Evolutionary conservation across 2,888 invertebrate species (phyloP), one percentile per base, ranked within the genome.

Genomic region (Phasia obesa): DNA sequence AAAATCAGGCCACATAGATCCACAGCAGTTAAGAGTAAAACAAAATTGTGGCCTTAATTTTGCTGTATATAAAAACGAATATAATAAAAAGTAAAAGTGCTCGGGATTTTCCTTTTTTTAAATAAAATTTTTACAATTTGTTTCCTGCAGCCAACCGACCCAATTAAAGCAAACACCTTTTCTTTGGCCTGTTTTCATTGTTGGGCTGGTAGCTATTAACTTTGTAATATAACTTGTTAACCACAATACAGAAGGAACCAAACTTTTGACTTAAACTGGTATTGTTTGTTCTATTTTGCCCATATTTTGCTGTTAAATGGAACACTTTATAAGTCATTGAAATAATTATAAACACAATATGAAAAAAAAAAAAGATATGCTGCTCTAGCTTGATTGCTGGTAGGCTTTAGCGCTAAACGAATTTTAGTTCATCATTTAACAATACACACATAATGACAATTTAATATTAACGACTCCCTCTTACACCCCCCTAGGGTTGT

Each of bases 281-380:
- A n/a, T n/a, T n/a, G n/a, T n/a, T n/a, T n/a, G n/a, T n/a, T n/a
- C n/a, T n/a, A n/a, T n/a, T 64, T 13, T 60, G 38, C 17, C 9
- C 17, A 11, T n/a, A 21, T 42, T 27, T 65, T 25, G 42, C 31
- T 65, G 11, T 23, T 57, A 76, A 65, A 42, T 62, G 44, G 44
- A 69, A 65, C 82, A 79, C 75, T 83, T 78, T 65, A 83, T 78
- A 78, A 83, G 78, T 79, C 78, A 79, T 83, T 78, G 71, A 78
- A 83, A 60, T 70, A 79, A 83, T 75, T 74, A 67, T 60, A 51
- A n/a, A 23, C 42, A 65, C 59, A 79, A 73, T 65, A 67, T 59
- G 11, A 21, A 69, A 53, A 13, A 62, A 73, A 7, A 7, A 62
- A 60, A 9, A 19, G 1, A 27, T 13, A 31, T 19, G 51, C 23